Evolutionary conservation across 2,888 invertebrate species (phyloP).

Genomic region (Prenolepis imparis): DNA sequence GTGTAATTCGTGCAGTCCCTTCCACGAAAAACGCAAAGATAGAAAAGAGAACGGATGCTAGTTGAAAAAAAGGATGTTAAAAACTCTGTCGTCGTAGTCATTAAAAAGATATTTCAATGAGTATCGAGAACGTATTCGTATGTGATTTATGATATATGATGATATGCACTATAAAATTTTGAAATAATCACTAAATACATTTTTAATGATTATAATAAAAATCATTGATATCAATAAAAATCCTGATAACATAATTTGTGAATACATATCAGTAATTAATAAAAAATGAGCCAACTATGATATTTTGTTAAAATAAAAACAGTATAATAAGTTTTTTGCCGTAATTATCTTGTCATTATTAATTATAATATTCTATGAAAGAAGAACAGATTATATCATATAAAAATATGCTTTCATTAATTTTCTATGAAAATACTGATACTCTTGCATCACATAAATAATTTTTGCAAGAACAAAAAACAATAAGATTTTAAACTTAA

Average conservation of each 20-base stretch:
- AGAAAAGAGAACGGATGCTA: not conserved
- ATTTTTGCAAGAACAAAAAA: conserved; percentile 1
- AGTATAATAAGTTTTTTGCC: not conserved
- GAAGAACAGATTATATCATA: not conserved
- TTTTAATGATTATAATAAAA: not conserved
- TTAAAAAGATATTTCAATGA: conserved; percentile 1
- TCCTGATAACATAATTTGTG: not conserved
- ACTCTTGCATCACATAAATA: not conserved
- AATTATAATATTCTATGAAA: not conserved
- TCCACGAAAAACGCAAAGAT: not conserved
- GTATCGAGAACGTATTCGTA: not conserved
- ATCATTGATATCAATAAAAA: not conserved
- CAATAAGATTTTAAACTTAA: not conserved
- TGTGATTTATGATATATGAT: not conserved
- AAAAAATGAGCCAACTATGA: not conserved
- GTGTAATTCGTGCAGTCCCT: conserved; percentile 13
- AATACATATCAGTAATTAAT: not conserved
- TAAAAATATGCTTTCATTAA: not conserved
- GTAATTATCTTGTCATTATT: not conserved
- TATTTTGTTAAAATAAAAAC: not conserved
- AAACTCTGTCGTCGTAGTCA: not conserved
- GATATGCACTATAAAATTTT: not conserved
- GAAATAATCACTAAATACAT: not conserved
- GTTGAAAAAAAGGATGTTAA: not conserved
- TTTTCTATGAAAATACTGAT: not conserved